Conservation (phyloP, 2,113 vertebrate species). For the Hepsetus odoe region DNA sequence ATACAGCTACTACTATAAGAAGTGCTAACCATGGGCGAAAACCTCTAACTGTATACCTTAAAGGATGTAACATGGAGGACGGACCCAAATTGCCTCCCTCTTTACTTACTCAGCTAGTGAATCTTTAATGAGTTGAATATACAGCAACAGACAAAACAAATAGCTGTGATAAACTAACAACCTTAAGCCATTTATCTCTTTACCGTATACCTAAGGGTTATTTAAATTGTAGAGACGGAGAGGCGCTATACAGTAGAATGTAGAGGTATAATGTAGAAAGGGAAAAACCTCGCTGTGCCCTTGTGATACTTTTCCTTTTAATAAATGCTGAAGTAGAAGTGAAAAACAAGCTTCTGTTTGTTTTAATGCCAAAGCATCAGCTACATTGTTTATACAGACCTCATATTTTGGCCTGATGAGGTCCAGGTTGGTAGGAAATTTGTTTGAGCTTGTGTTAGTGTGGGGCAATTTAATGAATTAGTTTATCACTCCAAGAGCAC, state of each 20-base stretch:
- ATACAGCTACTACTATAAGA: neutral
- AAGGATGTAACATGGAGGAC: constrained; percentile 11
- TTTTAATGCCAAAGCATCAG: neutral
- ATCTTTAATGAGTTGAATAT: constrained; percentile 66
- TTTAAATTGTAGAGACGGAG: constrained; percentile 55
- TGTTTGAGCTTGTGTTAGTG: neutral
- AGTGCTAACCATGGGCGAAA: neutral
- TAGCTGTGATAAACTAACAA: constrained; percentile 63
- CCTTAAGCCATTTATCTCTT: constrained; percentile 60
- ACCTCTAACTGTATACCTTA: neutral
- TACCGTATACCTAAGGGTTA: constrained; percentile 46
- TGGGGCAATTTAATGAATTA: neutral
- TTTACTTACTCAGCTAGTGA: constrained; percentile 47
- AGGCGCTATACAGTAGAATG: constrained; percentile 7
- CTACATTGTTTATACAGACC: neutral
- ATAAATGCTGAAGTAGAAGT: neutral
- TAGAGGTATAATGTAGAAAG: constrained; percentile 41
- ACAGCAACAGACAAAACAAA: constrained; percentile 61
- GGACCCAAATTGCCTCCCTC: constrained; percentile 36
- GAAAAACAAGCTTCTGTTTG: neutral
- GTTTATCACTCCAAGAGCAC: neutral
- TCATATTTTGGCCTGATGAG: neutral
- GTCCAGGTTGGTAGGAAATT: neutral
- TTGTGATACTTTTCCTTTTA: neutral
- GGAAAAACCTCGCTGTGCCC: neutral